Conservation (phyloP, 2,113 vertebrate species). For the Phylloscopus trochilus region DNA sequence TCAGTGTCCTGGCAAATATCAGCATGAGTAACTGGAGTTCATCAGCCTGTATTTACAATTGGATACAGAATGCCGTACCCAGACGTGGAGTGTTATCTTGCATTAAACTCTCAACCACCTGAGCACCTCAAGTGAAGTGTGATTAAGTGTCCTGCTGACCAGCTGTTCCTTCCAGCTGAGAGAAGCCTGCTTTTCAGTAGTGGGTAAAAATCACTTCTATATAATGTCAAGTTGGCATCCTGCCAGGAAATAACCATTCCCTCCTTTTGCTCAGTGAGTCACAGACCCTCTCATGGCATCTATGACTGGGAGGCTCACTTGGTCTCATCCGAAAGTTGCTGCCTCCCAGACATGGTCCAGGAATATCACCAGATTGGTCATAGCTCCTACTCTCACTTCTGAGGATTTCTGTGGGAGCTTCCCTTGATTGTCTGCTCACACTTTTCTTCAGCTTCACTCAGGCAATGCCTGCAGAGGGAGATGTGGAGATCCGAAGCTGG, state of each 20-base stretch:
- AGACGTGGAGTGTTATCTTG: background rate
- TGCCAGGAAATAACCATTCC: background rate
- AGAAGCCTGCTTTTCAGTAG: background rate
- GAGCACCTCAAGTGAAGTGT: conserved; percentile 5
- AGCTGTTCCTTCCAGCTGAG: background rate
- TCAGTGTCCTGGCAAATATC: conserved; percentile 31
- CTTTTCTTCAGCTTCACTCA: background rate
- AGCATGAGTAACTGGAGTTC: conserved; percentile 3
- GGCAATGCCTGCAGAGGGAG: background rate
- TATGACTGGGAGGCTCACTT: background rate
- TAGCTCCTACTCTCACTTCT: background rate
- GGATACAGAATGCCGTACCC: background rate
- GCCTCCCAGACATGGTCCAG: background rate
- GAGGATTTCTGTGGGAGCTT: background rate
- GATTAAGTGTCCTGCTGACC: background rate
- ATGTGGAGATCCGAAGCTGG: background rate
- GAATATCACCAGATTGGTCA: background rate
- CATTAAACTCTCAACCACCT: conserved; percentile 9
- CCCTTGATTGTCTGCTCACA: background rate
- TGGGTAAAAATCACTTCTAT: background rate
- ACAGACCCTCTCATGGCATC: background rate
- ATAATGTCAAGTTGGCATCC: background rate
- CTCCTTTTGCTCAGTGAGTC: background rate
- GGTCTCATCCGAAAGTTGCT: background rate
- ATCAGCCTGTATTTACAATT: background rate